Evolutionary conservation across 2,797 vertebrate species (phyloP).

Genomic region (Pipistrellus kuhlii): DNA sequence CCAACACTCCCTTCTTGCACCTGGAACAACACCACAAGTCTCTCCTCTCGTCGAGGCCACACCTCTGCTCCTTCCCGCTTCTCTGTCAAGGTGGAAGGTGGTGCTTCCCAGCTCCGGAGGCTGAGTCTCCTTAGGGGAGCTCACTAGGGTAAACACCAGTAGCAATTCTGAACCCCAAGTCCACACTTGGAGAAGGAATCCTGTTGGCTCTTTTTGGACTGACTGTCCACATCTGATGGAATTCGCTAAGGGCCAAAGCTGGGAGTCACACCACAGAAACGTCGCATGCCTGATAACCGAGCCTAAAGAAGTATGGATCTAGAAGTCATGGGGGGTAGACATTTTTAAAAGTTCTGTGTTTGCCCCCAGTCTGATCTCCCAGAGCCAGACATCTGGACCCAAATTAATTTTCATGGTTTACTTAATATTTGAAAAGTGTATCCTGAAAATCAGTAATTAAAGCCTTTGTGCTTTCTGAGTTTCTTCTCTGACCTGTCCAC

Average conservation of each 20-base stretch:
- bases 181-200: background rate
- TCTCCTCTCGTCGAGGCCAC: background rate
- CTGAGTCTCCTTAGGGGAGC: background rate
- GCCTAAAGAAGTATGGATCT: background rate
- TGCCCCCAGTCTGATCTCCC: background rate
- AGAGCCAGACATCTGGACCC: background rate
- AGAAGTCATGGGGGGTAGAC: background rate
- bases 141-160: background rate
- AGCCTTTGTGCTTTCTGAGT: conserved; percentile 7
- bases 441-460: conserved; percentile 52
- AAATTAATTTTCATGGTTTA: conserved; percentile 58
- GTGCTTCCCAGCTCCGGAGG: background rate
- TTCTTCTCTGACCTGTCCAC: conserved; percentile 50
- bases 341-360: background rate
- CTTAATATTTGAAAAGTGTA: conserved; percentile 64
- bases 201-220: background rate
- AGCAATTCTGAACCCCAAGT: background rate
- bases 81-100: background rate
- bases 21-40: background rate
- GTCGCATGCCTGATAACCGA: background rate
- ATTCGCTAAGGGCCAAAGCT: background rate
- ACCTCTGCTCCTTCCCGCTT: background rate
- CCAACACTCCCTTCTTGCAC: background rate
- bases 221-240: background rate
- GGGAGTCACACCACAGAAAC: background rate